Evolutionary conservation across 1,140 invertebrate genomes (phyloP).

Genomic region (Eriocheir sinensis): DNA sequence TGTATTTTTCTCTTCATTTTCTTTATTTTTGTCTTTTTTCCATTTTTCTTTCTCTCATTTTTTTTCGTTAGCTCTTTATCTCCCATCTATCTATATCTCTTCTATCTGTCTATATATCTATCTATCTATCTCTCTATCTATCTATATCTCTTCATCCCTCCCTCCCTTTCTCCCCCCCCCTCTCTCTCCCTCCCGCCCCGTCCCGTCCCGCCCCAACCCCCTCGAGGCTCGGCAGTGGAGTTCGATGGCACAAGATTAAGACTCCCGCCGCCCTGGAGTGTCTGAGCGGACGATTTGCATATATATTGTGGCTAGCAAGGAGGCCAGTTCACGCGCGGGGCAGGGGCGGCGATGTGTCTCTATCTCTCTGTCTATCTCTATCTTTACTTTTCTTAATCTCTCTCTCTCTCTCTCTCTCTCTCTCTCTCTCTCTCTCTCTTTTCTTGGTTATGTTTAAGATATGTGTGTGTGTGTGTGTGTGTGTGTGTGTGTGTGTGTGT

Average conservation of each 20-base stretch:
- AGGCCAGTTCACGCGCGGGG: too few species aligned
- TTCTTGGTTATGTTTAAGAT: too few species aligned
- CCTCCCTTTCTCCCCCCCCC: neutral
- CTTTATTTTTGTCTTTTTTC: neutral
- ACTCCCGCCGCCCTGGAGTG: neutral
- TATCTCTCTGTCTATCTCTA: neutral
- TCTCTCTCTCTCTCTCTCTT: neutral
- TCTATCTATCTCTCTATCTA: neutral
- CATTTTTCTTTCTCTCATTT: neutral
- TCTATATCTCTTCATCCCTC: too few species aligned
- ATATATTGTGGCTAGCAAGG: neutral
- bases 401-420: neutral
- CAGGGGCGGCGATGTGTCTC: too few species aligned
- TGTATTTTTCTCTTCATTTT: neutral
- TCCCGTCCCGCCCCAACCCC: too few species aligned
- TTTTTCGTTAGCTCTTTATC: neutral
- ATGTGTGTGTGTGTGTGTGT: too few species aligned
- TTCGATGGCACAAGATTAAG: neutral
- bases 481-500: too few species aligned
- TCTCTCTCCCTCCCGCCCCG: neutral
- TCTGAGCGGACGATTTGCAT: neutral
- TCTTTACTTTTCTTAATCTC: neutral
- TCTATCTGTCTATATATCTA: neutral
- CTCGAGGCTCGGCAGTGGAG: neutral
- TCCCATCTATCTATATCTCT: neutral